Evolutionary conservation across 1,140 invertebrate genomes (phyloP), one percentile per base, ranked within the genome.

Genomic region (Euwallacea similis): DNA sequence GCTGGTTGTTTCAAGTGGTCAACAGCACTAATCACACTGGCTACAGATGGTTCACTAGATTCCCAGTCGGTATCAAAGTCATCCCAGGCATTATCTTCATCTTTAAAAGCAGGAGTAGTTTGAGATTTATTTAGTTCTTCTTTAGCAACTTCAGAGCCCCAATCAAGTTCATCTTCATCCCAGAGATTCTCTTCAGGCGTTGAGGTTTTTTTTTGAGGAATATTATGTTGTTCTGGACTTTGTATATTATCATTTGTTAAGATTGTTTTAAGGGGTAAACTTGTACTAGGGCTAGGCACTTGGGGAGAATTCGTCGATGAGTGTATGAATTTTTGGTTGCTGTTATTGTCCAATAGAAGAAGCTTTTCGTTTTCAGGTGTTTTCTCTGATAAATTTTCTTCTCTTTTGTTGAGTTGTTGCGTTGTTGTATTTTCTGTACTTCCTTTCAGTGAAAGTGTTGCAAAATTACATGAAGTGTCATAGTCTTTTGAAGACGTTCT

Each of bases 151-250:
- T 67, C 66, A 10, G 61, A 58, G 11, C 46, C 75, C 75, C 75
- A 80, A 63, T 76, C 69, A 47, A 75, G 54, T 65, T 76, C 77
- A 60, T 76, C 73, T 68, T 80, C 76, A 62, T 76, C 79, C 80
- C 76, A 82, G 42, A 77, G 73, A 72, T 77, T 79, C 73, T 77
- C 79, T 62, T 77, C 78, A 42, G 65, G 69, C 66, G 42, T 2
- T 62, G 46, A 50, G 9, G 3, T 2, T 50, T 50, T 50, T 2
- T 50, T 13, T 50, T 50, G 2, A 50, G 46, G 6, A 13, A 50
- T 10, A 50, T 10, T 7, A 11, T 10, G 13, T 50, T 50, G 46
- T 10, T 13, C 6, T 2, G 46, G 46, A 3, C 13, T 10, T 10
- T 10, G 2, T 13, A 11, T 2, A 11, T 11, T 6, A 50, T 10